phyloP scores from a whole-genome alignment of 2,888 invertebrate species.

The Buathra laborator region DNA sequence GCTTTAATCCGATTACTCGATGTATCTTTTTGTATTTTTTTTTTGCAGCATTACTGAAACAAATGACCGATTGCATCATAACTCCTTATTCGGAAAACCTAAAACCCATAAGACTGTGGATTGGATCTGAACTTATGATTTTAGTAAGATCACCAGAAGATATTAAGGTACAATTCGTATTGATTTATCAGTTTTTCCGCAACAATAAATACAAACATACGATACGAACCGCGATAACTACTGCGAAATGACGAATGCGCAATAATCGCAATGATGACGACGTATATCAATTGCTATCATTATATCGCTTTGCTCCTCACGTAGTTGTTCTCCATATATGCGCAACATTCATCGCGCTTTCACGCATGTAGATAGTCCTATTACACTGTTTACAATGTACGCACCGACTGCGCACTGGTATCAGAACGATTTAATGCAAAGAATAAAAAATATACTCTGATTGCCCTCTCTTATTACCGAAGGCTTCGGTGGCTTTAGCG shows the following conservation, averaged over 20 bases:
- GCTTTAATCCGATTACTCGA: too few relatives aligned
- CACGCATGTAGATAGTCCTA: constrained; percentile 50
- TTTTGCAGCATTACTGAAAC: too few relatives aligned
- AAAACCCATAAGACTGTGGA: too few relatives aligned
- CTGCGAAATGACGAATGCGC: neutral
- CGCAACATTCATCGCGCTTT: constrained; percentile 39
- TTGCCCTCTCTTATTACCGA: constrained; percentile 17
- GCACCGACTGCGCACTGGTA: neutral
- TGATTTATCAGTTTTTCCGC: too few relatives aligned
- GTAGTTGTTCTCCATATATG: constrained; percentile 12
- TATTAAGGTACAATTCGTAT: too few relatives aligned
- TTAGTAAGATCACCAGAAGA: too few relatives aligned
- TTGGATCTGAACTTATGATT: too few relatives aligned
- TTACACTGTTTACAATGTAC: constrained; percentile 34
- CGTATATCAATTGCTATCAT: neutral
- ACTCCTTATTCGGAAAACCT: too few relatives aligned
- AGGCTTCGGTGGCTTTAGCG: constrained; percentile 1
- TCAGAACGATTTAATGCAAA: constrained; percentile 9
- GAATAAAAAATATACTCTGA: constrained; percentile 39
- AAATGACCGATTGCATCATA: too few relatives aligned
- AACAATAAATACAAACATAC: too few relatives aligned
- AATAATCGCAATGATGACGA: constrained; percentile 13
- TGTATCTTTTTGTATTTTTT: too few relatives aligned
- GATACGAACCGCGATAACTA: neutral
- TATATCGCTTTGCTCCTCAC: constrained; percentile 45